Conservation (phyloP, 2,113 vertebrate genomes). For the Oncorhynchus nerka region DNA sequence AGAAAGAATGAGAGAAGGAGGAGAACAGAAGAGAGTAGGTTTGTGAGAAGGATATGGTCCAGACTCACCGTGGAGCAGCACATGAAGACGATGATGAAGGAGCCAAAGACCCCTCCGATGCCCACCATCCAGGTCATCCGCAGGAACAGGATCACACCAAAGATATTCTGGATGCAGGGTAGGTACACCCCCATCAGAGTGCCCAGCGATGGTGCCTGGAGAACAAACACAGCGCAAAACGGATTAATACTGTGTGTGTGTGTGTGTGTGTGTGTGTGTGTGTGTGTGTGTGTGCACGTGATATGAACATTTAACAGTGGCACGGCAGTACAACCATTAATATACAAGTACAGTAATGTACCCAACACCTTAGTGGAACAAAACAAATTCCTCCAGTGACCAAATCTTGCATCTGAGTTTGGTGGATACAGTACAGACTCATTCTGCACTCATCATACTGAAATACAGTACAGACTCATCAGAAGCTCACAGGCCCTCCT, state of each 20-base stretch:
- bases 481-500: not conserved
- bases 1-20: not conserved
- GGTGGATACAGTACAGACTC: not conserved
- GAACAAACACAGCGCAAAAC: conserved; percentile 20
- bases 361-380: too few relatives aligned
- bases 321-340: too few relatives aligned
- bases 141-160: conserved; percentile 96
- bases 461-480: not conserved
- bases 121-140: conserved; percentile 98
- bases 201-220: conserved; percentile 90
- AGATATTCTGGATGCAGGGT: conserved; percentile 97
- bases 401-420: too few relatives aligned
- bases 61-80: conserved; percentile 94
- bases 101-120: conserved; percentile 87
- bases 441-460: not conserved
- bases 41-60: not conserved
- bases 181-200: conserved; percentile 98
- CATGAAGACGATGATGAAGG: conserved; percentile 94
- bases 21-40: not conserved
- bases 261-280: not conserved
- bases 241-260: not conserved
- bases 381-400: too few relatives aligned
- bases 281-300: not conserved
- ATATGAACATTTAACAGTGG: too few relatives aligned
- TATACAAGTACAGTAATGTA: too few relatives aligned